Percentiles rank a stretch among this genome's conserved stretches.
These are phyloP conservation scores for Epinotia ramella DNA, from an alignment of 2,888 invertebrate species.

Conservation along the genomic window DNA sequence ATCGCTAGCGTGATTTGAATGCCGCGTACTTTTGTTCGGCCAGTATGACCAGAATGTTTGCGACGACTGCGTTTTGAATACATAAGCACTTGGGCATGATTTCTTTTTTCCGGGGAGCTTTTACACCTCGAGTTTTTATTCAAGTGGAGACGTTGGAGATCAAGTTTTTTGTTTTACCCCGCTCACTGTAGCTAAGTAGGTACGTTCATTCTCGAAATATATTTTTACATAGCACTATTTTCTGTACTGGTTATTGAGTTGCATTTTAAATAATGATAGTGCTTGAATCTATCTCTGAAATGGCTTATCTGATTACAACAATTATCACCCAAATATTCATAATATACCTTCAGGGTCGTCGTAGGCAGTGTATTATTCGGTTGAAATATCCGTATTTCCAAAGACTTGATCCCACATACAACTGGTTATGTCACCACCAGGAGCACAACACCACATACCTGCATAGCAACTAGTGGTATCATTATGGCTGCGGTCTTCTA, in stretches of 20 bases:
- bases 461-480: too few relatives aligned
- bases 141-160: background rate
- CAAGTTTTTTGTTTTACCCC: background rate
- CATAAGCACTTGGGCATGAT: conserved; percentile 55
- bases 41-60: conserved; percentile 76
- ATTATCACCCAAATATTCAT: too few relatives aligned
- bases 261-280: too few relatives aligned
- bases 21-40: conserved; percentile 68
- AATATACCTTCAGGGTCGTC: too few relatives aligned
- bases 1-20: conserved; percentile 77
- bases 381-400: too few relatives aligned
- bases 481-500: too few relatives aligned
- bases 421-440: too few relatives aligned
- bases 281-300: too few relatives aligned
- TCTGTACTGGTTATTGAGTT: background rate
- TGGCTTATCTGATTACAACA: background rate
- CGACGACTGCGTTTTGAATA: conserved; percentile 73
- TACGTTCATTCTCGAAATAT: background rate
- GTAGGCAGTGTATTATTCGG: too few relatives aligned
- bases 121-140: conserved; percentile 1
- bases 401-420: too few relatives aligned
- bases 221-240: background rate
- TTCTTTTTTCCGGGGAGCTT: conserved; percentile 43
- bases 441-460: too few relatives aligned
- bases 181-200: background rate